phyloP scores from a whole-genome alignment of 2,888 invertebrate species.

The Drosophila maculinotata region DNA sequence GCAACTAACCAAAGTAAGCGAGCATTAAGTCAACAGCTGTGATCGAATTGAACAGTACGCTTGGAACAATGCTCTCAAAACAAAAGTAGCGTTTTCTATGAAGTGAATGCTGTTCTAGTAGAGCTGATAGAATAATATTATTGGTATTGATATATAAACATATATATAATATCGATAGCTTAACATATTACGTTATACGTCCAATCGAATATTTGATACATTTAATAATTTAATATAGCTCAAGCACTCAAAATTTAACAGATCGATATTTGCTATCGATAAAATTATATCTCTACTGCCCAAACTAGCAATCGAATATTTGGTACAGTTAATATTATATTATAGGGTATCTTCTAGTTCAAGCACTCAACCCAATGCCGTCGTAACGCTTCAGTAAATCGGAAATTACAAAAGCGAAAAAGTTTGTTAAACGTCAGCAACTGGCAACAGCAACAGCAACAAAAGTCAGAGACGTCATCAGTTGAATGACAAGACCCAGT shows the following conservation, averaged over 20 bases:
- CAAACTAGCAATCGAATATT: no score
- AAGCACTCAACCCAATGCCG: neutral
- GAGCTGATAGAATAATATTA: neutral
- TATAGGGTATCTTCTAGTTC: slow-evolving; percentile 14
- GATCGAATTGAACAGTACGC: slow-evolving; percentile 18
- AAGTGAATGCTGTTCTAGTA: neutral
- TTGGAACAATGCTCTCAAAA: slow-evolving; percentile 16
- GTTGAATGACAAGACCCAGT: slow-evolving; percentile 19
- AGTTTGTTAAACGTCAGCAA: slow-evolving; percentile 19
- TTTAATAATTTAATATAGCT: no score
- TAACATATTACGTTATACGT: no score
- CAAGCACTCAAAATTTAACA: no score
- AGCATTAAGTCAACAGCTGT: slow-evolving; percentile 19
- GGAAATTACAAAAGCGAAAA: slow-evolving; percentile 17
- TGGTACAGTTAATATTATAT: no score
- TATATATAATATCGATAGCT: no score
- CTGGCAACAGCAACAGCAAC: slow-evolving; percentile 7
- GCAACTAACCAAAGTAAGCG: slow-evolving; percentile 31
- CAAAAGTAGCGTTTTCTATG: neutral
- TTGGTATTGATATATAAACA: no score
- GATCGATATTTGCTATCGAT: no score
- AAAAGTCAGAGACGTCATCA: slow-evolving; percentile 20
- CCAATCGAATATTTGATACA: no score
- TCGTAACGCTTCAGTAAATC: slow-evolving; percentile 31
- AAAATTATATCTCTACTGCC: no score